Percentiles rank a stretch among this genome's conserved stretches.
Evolutionary conservation across 2,113 vertebrate genomes (phyloP).

Genomic region (Petaurus breviceps): DNA sequence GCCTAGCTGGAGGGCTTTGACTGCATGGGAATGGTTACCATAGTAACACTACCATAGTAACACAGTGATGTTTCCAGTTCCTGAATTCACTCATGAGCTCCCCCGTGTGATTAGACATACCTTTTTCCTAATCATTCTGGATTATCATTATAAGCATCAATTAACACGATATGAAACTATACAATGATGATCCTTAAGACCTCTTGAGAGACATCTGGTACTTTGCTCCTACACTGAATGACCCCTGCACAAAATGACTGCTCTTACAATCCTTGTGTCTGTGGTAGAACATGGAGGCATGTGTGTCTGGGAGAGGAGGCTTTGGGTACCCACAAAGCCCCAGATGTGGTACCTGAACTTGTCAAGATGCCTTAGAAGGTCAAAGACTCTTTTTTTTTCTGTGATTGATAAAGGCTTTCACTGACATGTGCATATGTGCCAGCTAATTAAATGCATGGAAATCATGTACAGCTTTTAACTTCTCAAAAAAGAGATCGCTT

Average conservation of each 20-base stretch:
- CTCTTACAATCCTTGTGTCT: neutral
- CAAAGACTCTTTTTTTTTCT: slow-evolving; percentile 56
- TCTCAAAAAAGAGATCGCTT: slow-evolving; percentile 75
- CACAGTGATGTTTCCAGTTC: neutral
- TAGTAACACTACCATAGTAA: neutral
- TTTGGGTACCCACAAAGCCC: neutral
- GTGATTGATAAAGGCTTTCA: slow-evolving; percentile 36
- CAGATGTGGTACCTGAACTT: neutral
- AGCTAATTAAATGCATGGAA: slow-evolving; percentile 82
- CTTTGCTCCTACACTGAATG: neutral
- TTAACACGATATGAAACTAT: neutral
- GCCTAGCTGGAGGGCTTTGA: neutral
- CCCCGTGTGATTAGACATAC: neutral
- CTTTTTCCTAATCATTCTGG: neutral
- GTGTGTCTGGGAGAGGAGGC: neutral
- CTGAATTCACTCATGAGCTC: neutral
- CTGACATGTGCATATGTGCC: slow-evolving; percentile 58
- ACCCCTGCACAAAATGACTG: neutral
- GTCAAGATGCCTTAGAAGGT: neutral
- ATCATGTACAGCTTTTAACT: slow-evolving; percentile 83
- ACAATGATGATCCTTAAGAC: neutral
- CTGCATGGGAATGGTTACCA: neutral
- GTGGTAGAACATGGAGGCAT: neutral
- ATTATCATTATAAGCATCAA: neutral
- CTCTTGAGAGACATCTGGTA: neutral